Conservation (phyloP, 2,113 vertebrate species). For the Piprites chloris region DNA sequence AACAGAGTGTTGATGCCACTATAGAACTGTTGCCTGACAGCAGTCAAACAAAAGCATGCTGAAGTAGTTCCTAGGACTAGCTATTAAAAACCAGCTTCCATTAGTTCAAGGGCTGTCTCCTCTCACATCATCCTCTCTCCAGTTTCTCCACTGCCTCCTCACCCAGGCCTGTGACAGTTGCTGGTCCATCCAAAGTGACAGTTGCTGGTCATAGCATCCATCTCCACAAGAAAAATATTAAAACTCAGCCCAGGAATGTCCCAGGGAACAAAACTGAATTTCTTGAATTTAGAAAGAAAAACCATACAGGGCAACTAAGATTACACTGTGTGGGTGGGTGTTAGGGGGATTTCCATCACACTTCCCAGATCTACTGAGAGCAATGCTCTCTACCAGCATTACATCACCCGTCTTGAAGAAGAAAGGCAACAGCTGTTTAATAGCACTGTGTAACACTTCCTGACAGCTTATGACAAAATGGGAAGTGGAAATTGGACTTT, state of each 20-base stretch:
- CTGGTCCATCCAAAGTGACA: background rate
- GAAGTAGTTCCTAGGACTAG: background rate
- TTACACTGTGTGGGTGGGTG: background rate
- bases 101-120: background rate
- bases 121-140: background rate
- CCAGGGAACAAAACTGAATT: background rate
- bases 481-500: background rate
- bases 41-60: background rate
- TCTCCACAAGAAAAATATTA: background rate
- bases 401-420: background rate
- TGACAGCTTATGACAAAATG: constrained; percentile 23
- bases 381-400: background rate
- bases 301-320: background rate
- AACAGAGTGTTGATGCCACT: background rate
- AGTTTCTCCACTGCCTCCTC: background rate
- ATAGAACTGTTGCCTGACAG: background rate
- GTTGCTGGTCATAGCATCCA: background rate
- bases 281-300: background rate
- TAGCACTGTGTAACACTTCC: background rate
- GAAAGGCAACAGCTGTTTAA: background rate
- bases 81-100: background rate
- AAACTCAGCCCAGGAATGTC: background rate
- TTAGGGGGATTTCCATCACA: background rate
- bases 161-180: background rate
- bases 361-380: background rate